Evolutionary conservation across 2,113 vertebrate species (phyloP).

Genomic region (Prionailurus viverrinus): DNA sequence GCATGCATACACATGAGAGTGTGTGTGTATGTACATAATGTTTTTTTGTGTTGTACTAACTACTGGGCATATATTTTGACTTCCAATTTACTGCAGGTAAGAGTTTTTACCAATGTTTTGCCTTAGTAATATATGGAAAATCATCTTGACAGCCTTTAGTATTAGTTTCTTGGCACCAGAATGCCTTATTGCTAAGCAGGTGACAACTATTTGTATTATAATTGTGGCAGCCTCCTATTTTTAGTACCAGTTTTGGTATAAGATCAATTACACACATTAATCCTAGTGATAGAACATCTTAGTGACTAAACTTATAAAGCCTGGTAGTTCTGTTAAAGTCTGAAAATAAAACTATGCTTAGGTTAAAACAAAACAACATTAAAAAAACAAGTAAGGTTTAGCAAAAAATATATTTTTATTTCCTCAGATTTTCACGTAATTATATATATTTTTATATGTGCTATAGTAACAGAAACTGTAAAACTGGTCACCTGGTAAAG

Average conservation of each 20-base stretch:
- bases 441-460: neutral
- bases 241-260: neutral
- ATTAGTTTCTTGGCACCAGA: neutral
- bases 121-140: neutral
- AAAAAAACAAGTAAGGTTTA: neutral
- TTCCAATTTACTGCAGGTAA: neutral
- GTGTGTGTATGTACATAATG: neutral
- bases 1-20: neutral
- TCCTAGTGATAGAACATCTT: neutral
- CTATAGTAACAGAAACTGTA: neutral
- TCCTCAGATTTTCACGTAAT: neutral
- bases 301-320: neutral
- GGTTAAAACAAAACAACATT: neutral
- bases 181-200: neutral
- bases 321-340: neutral
- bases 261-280: neutral
- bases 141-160: neutral
- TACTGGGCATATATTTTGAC: neutral
- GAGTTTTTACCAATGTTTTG: neutral
- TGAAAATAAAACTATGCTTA: constrained; percentile 16
- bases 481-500: neutral
- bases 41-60: neutral
- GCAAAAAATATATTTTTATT: neutral
- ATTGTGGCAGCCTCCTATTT: neutral
- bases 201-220: neutral